Percentiles rank a stretch among this genome's conserved stretches.
Conservation (phyloP, 2,113 vertebrate species). For the Alethe diademata region DNA sequence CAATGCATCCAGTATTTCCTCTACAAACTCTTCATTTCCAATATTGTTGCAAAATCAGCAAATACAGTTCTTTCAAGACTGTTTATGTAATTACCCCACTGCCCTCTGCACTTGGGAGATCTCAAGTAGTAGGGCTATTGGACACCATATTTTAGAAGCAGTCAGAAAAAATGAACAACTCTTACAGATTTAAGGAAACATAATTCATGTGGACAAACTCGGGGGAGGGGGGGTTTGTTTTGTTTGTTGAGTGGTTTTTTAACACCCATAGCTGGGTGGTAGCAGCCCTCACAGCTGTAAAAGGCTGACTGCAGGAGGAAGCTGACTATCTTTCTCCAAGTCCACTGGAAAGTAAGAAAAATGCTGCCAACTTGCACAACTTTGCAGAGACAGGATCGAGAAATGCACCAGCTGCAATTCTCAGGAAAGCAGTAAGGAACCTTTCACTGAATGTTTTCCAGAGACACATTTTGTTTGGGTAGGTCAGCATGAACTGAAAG, state of each 20-base stretch:
- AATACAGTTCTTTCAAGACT: neutral
- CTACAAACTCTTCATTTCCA: neutral
- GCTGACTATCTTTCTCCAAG: neutral
- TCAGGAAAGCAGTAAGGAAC: neutral
- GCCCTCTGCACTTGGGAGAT: neutral
- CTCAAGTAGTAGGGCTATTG: neutral
- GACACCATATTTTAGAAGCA: neutral
- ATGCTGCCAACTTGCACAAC: rapidly evolving
- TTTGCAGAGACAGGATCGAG: neutral
- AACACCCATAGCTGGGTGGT: neutral
- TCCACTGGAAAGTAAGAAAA: neutral
- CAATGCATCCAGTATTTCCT: neutral
- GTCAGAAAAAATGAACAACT: neutral
- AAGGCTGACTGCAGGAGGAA: neutral
- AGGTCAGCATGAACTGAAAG: rapidly evolving
- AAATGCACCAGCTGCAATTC: neutral
- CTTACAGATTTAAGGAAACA: neutral
- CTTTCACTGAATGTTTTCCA: neutral
- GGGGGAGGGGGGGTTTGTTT: rapidly evolving
- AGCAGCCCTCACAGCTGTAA: neutral
- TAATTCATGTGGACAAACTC: neutral
- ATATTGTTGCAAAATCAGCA: neutral
- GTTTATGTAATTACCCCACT: neutral
- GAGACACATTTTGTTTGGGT: neutral
- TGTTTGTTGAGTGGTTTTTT: neutral